A percentile compares a stretch with the other conserved stretches of the same genome.
phyloP scores from a whole-genome alignment of 2,888 invertebrate species.

The Agriopis marginaria region DNA sequence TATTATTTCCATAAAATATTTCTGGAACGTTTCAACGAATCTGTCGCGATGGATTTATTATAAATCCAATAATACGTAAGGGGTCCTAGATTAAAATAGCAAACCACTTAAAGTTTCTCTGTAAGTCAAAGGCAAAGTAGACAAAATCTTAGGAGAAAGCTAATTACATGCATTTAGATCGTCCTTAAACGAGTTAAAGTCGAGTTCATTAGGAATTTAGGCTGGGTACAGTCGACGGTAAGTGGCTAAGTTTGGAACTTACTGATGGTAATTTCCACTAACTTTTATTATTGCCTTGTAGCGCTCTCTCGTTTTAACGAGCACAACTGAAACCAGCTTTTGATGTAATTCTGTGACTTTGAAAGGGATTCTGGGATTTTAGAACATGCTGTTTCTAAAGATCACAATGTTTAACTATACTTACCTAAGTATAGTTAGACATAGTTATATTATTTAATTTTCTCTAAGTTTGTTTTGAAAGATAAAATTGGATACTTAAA shows the following conservation, averaged over 20 bases:
- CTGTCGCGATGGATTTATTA: not conserved
- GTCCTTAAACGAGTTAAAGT: conserved; percentile 40
- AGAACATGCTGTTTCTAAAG: conserved; percentile 5
- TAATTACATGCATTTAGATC: conserved; percentile 47
- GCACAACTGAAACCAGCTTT: conserved; percentile 28
- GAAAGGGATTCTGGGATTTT: conserved; percentile 21
- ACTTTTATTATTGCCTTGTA: conserved; percentile 52
- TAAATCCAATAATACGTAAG: not conserved
- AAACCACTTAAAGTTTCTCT: conserved; percentile 21
- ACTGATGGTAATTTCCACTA: conserved; percentile 51
- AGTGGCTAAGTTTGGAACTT: conserved; percentile 52
- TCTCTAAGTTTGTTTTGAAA: not conserved
- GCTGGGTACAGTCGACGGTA: conserved; percentile 41
- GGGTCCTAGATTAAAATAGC: conserved; percentile 6
- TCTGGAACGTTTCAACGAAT: not conserved
- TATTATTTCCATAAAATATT: not conserved
- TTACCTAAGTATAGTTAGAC: too few species aligned
- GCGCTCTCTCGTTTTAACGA: conserved; percentile 31
- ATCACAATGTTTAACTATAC: not conserved
- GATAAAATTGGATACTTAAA: not conserved
- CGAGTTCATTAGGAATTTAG: conserved; percentile 52
- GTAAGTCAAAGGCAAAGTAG: conserved; percentile 26
- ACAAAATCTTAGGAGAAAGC: conserved; percentile 30
- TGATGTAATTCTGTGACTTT: conserved; percentile 31
- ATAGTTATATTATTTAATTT: too few species aligned